Conservation (phyloP, 2,113 vertebrate species). For the Callipepla californica region DNA sequence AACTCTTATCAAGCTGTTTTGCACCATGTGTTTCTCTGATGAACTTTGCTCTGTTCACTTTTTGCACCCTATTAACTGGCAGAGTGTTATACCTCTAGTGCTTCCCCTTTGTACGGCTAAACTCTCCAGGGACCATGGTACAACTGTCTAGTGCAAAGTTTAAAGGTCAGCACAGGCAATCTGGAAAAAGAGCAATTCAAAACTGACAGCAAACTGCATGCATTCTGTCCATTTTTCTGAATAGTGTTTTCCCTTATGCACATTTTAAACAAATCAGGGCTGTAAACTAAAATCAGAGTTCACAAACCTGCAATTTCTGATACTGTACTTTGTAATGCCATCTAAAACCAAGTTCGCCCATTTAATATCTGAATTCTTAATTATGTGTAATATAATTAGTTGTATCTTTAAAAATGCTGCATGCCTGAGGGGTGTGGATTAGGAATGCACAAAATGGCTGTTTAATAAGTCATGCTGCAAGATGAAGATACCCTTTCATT, state of each 20-base stretch:
- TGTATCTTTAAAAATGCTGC: not conserved
- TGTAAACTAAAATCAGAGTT: conserved; percentile 34
- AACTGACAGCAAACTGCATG: not conserved
- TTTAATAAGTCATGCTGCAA: not conserved
- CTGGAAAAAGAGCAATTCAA: not conserved
- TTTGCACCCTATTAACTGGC: not conserved
- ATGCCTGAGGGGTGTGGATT: not conserved
- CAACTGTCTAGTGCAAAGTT: conserved; percentile 9
- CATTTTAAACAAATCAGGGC: not conserved
- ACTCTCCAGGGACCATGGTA: not conserved
- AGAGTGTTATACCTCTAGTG: not conserved
- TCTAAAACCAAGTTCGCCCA: not conserved
- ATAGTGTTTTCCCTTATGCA: not conserved
- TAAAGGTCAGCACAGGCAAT: not conserved
- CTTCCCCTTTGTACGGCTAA: not conserved
- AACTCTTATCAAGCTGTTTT: not conserved
- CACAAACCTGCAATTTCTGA: not conserved
- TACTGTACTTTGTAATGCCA: not conserved
- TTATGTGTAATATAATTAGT: not conserved
- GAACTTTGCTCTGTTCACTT: conserved; percentile 11
- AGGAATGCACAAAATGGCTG: conserved; percentile 12
- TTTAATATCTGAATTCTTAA: not conserved
- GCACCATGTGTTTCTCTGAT: not conserved
- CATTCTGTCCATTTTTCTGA: not conserved
- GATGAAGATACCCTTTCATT: not conserved